These are phyloP conservation scores for Enteromius treurensis DNA, from an alignment of 2,797 vertebrate genomes.

Conservation along the genomic window DNA sequence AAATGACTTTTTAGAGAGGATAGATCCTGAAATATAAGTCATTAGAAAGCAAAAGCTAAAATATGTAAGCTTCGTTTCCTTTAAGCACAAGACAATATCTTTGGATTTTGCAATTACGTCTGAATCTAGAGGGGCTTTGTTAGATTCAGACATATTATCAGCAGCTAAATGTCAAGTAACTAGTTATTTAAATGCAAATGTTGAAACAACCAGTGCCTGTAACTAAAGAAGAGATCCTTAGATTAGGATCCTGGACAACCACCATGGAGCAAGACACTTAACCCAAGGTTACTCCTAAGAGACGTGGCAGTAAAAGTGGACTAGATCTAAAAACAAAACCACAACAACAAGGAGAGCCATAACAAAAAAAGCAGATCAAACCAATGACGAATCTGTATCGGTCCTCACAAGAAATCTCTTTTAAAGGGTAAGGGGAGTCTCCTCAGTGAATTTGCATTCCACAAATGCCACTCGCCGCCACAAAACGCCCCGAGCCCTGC, in stretches of 20 bases:
- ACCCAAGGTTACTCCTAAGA: not conserved
- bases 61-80: not conserved
- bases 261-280: not conserved
- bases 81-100: not conserved
- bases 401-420: not conserved
- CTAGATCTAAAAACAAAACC: not conserved
- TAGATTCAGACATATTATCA: not conserved
- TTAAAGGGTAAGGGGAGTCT: slow-evolving; percentile 1
- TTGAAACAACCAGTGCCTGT: not conserved
- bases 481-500: not conserved
- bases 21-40: too few species aligned
- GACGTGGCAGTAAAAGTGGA: not conserved
- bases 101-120: not conserved
- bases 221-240: not conserved
- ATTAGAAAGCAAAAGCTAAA: not conserved
- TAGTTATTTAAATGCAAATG: not conserved
- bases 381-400: not conserved
- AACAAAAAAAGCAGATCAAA: not conserved
- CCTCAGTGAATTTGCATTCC: slow-evolving; percentile 64
- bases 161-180: slow-evolving; percentile 1
- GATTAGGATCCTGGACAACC: not conserved
- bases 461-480: slow-evolving; percentile 66
- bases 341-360: not conserved
- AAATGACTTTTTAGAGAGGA: too few species aligned
- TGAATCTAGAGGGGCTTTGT: not conserved